These are phyloP conservation scores for Rhopalosiphum nymphaeae DNA, from an alignment of 2,888 invertebrate genomes.

Conservation along the genomic window DNA sequence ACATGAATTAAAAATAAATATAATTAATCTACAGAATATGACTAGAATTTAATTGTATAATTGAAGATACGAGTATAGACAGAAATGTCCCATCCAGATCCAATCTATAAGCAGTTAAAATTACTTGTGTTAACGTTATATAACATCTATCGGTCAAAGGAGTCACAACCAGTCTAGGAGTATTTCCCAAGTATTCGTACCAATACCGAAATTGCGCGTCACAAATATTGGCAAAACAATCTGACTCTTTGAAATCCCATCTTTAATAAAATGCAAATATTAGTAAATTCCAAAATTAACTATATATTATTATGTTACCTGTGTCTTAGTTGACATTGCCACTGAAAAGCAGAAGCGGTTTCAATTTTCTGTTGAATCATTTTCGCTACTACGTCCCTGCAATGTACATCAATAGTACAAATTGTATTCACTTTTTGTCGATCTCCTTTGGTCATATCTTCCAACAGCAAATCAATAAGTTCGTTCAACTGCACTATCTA, in stretches of 20 bases:
- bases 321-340: constrained; percentile 91
- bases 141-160: constrained; percentile 96
- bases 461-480: constrained; percentile 85
- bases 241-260: constrained; percentile 84
- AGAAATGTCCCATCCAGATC: background rate
- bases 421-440: constrained; percentile 97
- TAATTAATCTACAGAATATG: background rate
- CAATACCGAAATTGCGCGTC: constrained; percentile 93
- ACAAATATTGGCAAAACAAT: constrained; percentile 94
- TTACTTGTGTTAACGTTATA: constrained; percentile 89
- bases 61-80: background rate
- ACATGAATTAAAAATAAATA: background rate
- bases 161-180: constrained; percentile 92
- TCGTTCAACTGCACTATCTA: constrained; percentile 83
- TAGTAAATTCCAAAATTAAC: background rate
- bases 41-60: background rate
- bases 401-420: constrained; percentile 96
- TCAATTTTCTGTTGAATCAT: constrained; percentile 87
- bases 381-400: constrained; percentile 91
- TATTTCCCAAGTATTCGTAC: constrained; percentile 95
- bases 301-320: constrained; percentile 69
- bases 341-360: constrained; percentile 83
- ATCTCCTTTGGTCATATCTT: constrained; percentile 84
- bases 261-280: constrained; percentile 69
- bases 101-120: background rate